Evolutionary conservation across 2,888 invertebrate species (phyloP).

Genomic region (Drepana falcataria): DNA sequence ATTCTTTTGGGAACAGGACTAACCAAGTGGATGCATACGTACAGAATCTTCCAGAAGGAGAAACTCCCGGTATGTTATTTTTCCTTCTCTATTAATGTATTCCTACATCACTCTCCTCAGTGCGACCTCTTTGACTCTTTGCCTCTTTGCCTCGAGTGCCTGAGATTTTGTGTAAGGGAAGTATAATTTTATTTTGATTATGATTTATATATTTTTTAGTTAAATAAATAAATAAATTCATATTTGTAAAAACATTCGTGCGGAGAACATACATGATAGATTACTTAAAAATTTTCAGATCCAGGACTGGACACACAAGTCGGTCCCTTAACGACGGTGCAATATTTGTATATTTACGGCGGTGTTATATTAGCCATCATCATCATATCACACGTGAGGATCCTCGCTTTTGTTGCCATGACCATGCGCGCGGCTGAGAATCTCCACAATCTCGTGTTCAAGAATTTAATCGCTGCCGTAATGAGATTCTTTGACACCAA

Average conservation of each 20-base stretch:
- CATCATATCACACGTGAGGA: slow-evolving; percentile 69
- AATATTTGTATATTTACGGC: slow-evolving; percentile 56
- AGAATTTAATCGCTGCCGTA: slow-evolving; percentile 81
- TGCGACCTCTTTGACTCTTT: too few relatives aligned
- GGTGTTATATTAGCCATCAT: slow-evolving; percentile 56
- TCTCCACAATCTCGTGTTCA: slow-evolving; percentile 87
- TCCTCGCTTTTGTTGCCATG: slow-evolving; percentile 78
- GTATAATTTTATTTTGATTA: too few relatives aligned
- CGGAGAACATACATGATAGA: background rate
- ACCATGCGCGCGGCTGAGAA: slow-evolving; percentile 82
- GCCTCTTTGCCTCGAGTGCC: too few relatives aligned
- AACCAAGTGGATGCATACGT: slow-evolving; percentile 54
- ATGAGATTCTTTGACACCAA: slow-evolving; percentile 89
- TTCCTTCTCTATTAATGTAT: too few relatives aligned
- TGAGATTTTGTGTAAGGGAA: too few relatives aligned
- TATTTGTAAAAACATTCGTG: too few relatives aligned
- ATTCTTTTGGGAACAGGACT: slow-evolving; percentile 39
- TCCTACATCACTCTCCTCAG: too few relatives aligned
- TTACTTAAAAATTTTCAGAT: background rate
- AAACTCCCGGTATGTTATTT: slow-evolving; percentile 38
- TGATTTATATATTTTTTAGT: too few relatives aligned
- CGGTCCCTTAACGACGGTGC: slow-evolving; percentile 49
- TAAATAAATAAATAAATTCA: too few relatives aligned
- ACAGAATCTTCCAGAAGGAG: slow-evolving; percentile 36
- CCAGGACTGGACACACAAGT: slow-evolving; percentile 42